Conservation (phyloP, 2,113 vertebrate species). For the Lasiurus borealis region DNA sequence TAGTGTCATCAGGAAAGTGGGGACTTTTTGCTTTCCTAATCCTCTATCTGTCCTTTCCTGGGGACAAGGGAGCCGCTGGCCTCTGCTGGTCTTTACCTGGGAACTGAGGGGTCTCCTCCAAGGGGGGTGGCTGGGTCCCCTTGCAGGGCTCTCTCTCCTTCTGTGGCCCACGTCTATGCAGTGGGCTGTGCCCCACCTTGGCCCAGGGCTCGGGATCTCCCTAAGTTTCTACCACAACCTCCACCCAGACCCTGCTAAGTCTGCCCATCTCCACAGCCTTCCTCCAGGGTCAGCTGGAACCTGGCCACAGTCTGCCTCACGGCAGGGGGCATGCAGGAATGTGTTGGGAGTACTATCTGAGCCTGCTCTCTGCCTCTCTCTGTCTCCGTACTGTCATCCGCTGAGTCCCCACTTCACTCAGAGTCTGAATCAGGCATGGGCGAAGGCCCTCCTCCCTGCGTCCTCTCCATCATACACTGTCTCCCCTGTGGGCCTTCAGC, state of each 20-base stretch:
- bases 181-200: neutral
- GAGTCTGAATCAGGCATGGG: too few species aligned
- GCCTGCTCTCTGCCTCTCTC: neutral
- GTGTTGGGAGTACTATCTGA: neutral
- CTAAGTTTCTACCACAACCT: neutral
- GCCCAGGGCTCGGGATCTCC: neutral
- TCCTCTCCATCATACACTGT: neutral
- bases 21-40: neutral
- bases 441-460: accelerated
- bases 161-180: neutral
- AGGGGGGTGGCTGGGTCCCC: neutral
- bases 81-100: neutral
- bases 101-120: neutral
- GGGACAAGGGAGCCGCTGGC: neutral
- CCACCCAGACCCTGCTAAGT: neutral
- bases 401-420: too few species aligned
- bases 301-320: neutral
- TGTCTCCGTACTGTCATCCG: neutral
- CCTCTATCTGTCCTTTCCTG: neutral
- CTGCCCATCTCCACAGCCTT: neutral
- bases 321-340: neutral
- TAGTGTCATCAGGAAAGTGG: neutral
- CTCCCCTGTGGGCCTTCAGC: neutral
- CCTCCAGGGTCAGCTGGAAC: neutral
- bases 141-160: neutral